phyloP scores from a whole-genome alignment of 2,113 vertebrate genomes.

The Trichomycterus rosablanca region DNA sequence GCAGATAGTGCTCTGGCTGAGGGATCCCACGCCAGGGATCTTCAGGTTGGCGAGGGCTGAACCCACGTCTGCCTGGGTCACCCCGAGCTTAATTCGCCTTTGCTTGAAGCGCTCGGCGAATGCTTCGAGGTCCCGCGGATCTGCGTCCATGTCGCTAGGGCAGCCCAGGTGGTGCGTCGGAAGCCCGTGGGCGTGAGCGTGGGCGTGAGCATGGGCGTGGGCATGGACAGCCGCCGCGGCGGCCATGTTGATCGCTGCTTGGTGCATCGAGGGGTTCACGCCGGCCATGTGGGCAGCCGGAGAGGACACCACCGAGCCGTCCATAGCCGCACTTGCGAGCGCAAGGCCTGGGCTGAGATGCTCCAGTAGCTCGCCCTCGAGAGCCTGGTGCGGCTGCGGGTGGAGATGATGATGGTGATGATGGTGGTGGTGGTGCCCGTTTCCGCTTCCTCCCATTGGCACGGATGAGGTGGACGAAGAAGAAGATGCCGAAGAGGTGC shows the following conservation, averaged over 20 bases:
- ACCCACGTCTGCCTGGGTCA: conserved; percentile 96
- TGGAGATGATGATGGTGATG: conserved; percentile 93
- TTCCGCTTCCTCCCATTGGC: conserved; percentile 74
- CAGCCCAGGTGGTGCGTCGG: conserved; percentile 83
- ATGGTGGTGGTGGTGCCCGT: conserved; percentile 72
- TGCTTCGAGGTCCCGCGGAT: conserved; percentile 95
- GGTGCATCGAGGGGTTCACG: conserved; percentile 96
- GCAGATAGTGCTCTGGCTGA: conserved; percentile 98
- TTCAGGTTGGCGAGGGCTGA: conserved; percentile 94
- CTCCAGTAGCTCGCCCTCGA: conserved; percentile 95
- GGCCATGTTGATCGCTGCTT: conserved; percentile 95
- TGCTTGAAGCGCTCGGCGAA: conserved; percentile 98
- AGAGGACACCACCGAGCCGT: conserved; percentile 92
- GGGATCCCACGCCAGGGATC: conserved; percentile 95
- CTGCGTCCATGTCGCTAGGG: conserved; percentile 96
- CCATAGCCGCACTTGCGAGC: conserved; percentile 84
- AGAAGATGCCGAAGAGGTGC: conserved; percentile 69
- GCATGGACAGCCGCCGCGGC: conserved; percentile 72
- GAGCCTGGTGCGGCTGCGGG: conserved; percentile 91
- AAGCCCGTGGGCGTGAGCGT: conserved; percentile 78
- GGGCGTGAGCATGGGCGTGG: conserved; percentile 75
- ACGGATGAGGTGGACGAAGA: conserved; percentile 90
- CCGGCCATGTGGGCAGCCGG: conserved; percentile 93
- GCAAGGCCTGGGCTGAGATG: conserved; percentile 93
- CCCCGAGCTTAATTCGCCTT: conserved; percentile 95